phyloP scores from a whole-genome alignment of 2,113 vertebrate species.

The Ovis aries region DNA sequence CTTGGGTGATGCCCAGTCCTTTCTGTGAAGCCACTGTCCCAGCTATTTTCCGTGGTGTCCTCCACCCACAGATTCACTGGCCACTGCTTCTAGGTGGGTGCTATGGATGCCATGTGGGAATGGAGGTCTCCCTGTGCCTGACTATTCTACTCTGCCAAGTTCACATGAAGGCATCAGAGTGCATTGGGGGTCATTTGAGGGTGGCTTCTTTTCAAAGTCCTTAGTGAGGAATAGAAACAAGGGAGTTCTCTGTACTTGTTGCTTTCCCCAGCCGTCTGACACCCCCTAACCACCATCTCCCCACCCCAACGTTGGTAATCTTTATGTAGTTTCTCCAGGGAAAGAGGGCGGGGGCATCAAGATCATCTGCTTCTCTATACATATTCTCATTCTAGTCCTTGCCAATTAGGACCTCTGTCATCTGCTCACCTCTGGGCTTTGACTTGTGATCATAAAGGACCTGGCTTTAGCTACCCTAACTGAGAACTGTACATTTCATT shows the following conservation, averaged over 20 bases:
- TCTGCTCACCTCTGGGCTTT: background rate
- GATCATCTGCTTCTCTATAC: background rate
- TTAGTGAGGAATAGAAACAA: background rate
- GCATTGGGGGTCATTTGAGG: background rate
- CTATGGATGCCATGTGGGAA: fast-evolving
- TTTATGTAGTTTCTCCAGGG: background rate
- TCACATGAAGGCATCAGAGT: background rate
- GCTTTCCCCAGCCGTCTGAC: background rate
- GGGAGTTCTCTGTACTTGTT: background rate
- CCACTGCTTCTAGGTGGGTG: background rate
- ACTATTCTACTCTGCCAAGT: background rate
- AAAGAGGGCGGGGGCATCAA: fast-evolving
- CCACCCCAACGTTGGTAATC: background rate
- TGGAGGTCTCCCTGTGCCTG: background rate
- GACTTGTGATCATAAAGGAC: background rate
- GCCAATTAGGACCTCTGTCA: background rate
- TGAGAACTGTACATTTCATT: background rate
- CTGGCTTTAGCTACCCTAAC: background rate
- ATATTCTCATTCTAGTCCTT: background rate
- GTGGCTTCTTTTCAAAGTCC: background rate
- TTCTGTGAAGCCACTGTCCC: background rate
- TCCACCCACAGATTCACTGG: background rate
- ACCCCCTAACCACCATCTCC: too few species aligned
- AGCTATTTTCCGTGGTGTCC: fast-evolving
- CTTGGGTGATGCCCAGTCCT: background rate